Evolutionary conservation across 92 coral and sea anemone species (phyloP).

Genomic region (Anthopleura xanthogrammica): DNA sequence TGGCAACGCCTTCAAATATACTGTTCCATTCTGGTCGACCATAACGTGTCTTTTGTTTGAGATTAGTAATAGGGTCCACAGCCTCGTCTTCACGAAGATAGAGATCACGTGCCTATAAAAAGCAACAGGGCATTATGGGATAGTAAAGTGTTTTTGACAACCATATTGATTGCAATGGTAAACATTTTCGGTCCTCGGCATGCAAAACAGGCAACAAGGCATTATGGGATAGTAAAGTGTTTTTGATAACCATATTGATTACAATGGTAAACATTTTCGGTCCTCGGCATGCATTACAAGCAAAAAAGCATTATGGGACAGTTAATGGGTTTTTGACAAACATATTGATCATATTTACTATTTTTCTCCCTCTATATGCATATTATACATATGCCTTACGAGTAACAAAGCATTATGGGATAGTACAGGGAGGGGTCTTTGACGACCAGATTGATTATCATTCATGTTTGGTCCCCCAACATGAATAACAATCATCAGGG

Average conservation of each 20-base stretch:
- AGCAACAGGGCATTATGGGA: neutral
- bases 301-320: too few relatives aligned
- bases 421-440: neutral
- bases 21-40: slow-evolving; percentile 92
- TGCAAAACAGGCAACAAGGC: too few relatives aligned
- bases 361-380: too few relatives aligned
- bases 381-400: too few relatives aligned
- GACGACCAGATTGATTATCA: neutral
- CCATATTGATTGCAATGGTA: neutral
- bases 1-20: slow-evolving; percentile 63
- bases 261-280: slow-evolving; percentile 59
- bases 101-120: slow-evolving; percentile 73
- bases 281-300: slow-evolving; percentile 55
- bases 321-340: too few relatives aligned
- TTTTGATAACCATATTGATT: neutral
- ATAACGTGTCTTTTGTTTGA: slow-evolving; percentile 81
- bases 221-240: neutral
- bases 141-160: neutral
- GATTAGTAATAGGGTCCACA: slow-evolving; percentile 81
- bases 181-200: slow-evolving; percentile 92
- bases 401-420: neutral
- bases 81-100: slow-evolving; percentile 81
- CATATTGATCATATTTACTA: too few relatives aligned
- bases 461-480: slow-evolving; percentile 93
- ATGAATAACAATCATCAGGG: neutral